Evolutionary conservation across 2,113 vertebrate genomes (phyloP).

Genomic region (Lycaon pictus): DNA sequence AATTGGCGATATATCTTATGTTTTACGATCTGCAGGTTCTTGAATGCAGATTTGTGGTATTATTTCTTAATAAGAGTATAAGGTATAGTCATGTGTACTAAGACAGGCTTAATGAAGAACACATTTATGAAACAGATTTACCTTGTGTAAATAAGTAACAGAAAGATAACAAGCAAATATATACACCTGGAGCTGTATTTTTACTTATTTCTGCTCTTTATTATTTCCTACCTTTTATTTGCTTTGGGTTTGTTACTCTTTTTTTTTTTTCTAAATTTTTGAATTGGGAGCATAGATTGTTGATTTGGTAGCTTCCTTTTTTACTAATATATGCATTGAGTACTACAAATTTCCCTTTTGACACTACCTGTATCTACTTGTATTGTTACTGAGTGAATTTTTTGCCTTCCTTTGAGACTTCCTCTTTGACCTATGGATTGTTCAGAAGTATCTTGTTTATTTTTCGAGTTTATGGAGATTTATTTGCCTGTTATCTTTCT

Average conservation of each 20-base stretch:
- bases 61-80: slow-evolving; percentile 17
- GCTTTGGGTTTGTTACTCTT: neutral
- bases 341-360: neutral
- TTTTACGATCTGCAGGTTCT: slow-evolving; percentile 17
- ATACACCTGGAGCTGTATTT: neutral
- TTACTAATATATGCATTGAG: neutral
- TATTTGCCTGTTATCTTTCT: neutral
- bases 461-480: neutral
- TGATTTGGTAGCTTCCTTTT: neutral
- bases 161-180: too few species aligned
- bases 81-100: neutral
- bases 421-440: neutral
- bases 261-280: neutral
- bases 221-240: neutral
- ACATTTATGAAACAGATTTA: neutral
- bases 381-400: neutral
- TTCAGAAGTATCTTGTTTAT: neutral
- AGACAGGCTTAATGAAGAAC: neutral
- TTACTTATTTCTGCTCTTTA: neutral
- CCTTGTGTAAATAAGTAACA: neutral
- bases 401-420: neutral
- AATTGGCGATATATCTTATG: neutral
- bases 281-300: neutral
- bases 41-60: neutral
- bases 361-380: neutral